Percentiles rank a stretch among this genome's conserved stretches.
Conservation (phyloP, 1,140 invertebrate genomes). For the Micrasema longulum region DNA sequence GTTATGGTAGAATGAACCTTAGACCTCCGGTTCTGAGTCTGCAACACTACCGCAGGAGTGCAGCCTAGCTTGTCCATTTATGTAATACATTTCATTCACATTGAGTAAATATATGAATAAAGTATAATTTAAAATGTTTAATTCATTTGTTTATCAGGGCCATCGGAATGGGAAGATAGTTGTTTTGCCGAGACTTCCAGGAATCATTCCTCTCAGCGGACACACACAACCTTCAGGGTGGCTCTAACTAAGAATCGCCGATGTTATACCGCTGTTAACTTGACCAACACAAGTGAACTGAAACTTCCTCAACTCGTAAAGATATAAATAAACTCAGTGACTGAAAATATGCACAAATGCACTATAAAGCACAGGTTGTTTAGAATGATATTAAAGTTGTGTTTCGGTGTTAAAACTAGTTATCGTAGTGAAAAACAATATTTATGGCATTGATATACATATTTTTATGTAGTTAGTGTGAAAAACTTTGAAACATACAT, state of each 20-base stretch:
- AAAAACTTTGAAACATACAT: conserved; percentile 23
- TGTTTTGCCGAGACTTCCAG: conserved; percentile 68
- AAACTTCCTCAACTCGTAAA: conserved; percentile 17
- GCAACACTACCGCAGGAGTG: no score
- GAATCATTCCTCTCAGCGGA: conserved; percentile 74
- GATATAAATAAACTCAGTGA: conserved; percentile 27
- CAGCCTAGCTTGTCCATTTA: no score
- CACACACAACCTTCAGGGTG: conserved; percentile 73
- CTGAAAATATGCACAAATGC: conserved; percentile 44
- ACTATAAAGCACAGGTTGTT: conserved; percentile 17
- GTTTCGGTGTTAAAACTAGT: conserved; percentile 24
- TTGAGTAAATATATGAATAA: no score
- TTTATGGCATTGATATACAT: not conserved
- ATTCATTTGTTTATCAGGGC: conserved; percentile 28
- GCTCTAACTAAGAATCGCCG: conserved; percentile 62
- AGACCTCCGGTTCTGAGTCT: no score
- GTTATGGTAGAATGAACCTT: no score
- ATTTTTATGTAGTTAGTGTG: conserved; percentile 4
- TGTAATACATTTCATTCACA: no score
- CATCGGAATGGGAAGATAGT: conserved; percentile 54
- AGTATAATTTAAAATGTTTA: no score
- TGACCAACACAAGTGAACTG: conserved; percentile 3
- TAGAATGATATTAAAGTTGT: conserved; percentile 6
- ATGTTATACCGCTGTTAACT: no score
- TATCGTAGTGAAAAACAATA: conserved; percentile 12